Percentiles rank a stretch among this genome's conserved stretches.
phyloP scores from a whole-genome alignment of 2,888 invertebrate species.

The Melipona bicolor region DNA sequence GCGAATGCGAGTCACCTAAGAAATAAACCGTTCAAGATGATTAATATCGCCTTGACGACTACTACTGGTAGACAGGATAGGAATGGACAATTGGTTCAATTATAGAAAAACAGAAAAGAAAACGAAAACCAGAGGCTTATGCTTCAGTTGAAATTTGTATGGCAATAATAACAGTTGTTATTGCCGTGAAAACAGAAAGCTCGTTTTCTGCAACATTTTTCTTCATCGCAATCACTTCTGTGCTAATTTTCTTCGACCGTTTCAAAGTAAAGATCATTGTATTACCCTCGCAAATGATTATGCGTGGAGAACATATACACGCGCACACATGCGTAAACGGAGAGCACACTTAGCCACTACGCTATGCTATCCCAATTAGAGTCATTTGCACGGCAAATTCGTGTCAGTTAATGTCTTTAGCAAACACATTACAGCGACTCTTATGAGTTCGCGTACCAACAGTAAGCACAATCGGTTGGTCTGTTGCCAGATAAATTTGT shows the following conservation, averaged over 20 bases:
- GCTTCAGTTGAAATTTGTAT: background rate
- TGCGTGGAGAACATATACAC: background rate
- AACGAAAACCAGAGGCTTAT: background rate
- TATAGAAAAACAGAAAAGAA: background rate
- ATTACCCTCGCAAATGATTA: conserved; percentile 13
- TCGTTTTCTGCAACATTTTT: background rate
- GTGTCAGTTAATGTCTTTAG: conserved; percentile 52
- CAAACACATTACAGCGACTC: conserved; percentile 35
- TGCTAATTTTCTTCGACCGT: background rate
- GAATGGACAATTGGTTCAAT: background rate
- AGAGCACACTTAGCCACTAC: background rate
- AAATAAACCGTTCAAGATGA: conserved; percentile 21
- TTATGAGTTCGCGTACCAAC: conserved; percentile 21
- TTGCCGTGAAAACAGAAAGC: background rate
- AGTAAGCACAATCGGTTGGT: conserved; percentile 46
- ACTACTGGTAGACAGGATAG: background rate
- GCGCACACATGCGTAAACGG: background rate
- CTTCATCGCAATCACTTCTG: background rate
- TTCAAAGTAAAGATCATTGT: background rate
- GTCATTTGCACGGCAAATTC: conserved; percentile 53
- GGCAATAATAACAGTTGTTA: background rate
- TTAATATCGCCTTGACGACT: conserved; percentile 14
- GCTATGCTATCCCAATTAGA: conserved; percentile 48
- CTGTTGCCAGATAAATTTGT: conserved; percentile 54
- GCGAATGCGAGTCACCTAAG: background rate